Base-by-base conservation (phyloP, 2,113 vertebrate genomes). In the Sylvia atricapilla region DNA sequence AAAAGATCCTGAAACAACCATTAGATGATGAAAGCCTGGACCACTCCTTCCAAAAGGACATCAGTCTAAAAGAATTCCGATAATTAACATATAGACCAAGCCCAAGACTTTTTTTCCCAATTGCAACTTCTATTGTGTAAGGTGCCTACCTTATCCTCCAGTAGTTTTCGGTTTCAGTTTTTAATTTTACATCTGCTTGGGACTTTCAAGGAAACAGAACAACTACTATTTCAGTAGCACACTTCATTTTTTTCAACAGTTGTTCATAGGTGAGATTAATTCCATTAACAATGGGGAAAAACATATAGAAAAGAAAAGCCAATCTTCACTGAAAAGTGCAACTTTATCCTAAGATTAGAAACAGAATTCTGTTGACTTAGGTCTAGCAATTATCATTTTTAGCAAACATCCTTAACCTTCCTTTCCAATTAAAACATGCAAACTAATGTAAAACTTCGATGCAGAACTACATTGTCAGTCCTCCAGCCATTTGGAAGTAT, bases 1-100 rank as follows among this genome's bases (percentile, higher is more conserved):
- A 4, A 59, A 73, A 64, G 15, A 52, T 14, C 23, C 70, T 76
- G 33, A 39, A 70, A 0, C 12, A 72, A 20, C 14, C 33, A 67
- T 4, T 47, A 66, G 41, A 62, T 0, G 1, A 8, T 10, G 16
- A 23, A n/a, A 87, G 20, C 19, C 7, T 73, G 43, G 39, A 56
- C 28, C 55, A 80, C 3, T 2, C 11, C 17, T 49, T 64, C 21
- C 50, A 87, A 81, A 69, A 28, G 9, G 18, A 20, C 28, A 77
- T 9, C 37, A 37, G 15, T 15, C 44, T 22, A 49, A 49, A 69
- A 52, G 6, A 19, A 49, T 19, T 55, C 66, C 46, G 67, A n/a
- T 7, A 84, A 74, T 39, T 59, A 46, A 50, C 0, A 0, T 1
- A 1, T 7, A 46, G 2, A 12, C 25, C 39, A 80, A 58, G 37